These are phyloP conservation scores for Penaeus japonicus DNA, from an alignment of 1,140 invertebrate species.

Conservation along the genomic window DNA sequence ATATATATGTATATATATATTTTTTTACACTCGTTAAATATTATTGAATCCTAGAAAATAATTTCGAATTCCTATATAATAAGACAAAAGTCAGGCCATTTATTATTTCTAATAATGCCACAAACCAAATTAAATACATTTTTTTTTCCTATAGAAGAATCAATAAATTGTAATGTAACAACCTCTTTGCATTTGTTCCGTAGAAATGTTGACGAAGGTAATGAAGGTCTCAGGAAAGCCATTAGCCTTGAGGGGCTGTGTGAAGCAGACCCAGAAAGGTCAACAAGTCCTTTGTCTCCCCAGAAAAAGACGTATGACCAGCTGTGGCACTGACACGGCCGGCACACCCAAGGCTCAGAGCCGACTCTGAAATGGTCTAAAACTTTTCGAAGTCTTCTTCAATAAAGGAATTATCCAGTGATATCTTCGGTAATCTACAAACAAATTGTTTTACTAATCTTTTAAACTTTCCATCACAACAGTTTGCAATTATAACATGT, in stretches of 20 bases:
- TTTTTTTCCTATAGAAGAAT: neutral
- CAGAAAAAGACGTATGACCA: conserved; percentile 55
- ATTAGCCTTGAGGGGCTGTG: conserved; percentile 29
- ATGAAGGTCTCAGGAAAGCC: neutral
- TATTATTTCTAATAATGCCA: conserved; percentile 42
- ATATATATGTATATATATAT: too few relatives aligned
- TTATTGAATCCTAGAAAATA: neutral
- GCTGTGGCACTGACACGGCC: conserved; percentile 17
- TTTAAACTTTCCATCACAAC: neutral
- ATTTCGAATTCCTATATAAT: neutral
- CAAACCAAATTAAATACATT: conserved; percentile 1
- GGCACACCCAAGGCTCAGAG: conserved; percentile 28
- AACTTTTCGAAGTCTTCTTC: neutral
- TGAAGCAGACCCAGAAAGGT: neutral
- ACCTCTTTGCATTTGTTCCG: neutral
- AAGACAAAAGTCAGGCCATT: neutral
- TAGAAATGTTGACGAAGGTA: neutral
- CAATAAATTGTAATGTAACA: neutral
- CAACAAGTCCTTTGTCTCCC: conserved; percentile 53
- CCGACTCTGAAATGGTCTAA: neutral
- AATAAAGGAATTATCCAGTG: neutral
- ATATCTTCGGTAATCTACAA: too few relatives aligned
- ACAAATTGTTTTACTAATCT: too few relatives aligned
- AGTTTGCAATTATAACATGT: neutral
- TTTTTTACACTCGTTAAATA: neutral